These are phyloP conservation scores for Phyllotreta striolata DNA, from an alignment of 2,888 invertebrate genomes.

Conservation along the genomic window DNA sequence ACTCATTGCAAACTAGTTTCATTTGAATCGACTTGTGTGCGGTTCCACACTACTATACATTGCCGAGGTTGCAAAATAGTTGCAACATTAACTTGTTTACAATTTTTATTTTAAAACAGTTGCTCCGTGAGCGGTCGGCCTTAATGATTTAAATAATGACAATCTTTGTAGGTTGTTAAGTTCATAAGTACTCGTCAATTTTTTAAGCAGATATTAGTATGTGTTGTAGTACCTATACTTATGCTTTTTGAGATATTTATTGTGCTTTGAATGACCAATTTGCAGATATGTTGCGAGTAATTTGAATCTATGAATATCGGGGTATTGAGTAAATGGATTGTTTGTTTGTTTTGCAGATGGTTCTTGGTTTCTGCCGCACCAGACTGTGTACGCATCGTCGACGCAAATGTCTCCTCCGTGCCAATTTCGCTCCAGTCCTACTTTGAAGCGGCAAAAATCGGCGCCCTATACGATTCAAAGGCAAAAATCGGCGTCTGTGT, in stretches of 20 bases:
- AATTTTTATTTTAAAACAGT: too few relatives aligned
- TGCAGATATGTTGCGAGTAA: neutral
- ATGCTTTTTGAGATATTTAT: neutral
- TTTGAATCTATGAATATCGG: neutral
- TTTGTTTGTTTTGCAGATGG: conserved; percentile 53
- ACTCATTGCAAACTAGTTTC: too few relatives aligned
- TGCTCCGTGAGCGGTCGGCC: too few relatives aligned
- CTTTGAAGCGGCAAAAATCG: conserved; percentile 53
- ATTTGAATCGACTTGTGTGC: too few relatives aligned
- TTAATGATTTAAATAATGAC: conserved; percentile 34
- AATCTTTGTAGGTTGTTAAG: neutral
- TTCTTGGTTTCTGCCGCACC: conserved; percentile 62
- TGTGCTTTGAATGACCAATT: neutral
- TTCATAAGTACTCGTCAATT: neutral
- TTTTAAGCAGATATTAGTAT: too few relatives aligned
- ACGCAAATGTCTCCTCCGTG: conserved; percentile 55
- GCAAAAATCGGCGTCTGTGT: conserved; percentile 59
- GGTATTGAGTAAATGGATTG: neutral
- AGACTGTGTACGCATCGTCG: conserved; percentile 58
- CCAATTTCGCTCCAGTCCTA: conserved; percentile 53
- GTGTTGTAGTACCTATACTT: too few relatives aligned
- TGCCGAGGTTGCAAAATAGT: too few relatives aligned
- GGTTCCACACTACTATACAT: too few relatives aligned
- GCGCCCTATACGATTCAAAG: conserved; percentile 60
- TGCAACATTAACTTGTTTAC: too few relatives aligned